Base-by-base conservation (phyloP, 2,113 vertebrate species). In the Gobio gobio region DNA sequence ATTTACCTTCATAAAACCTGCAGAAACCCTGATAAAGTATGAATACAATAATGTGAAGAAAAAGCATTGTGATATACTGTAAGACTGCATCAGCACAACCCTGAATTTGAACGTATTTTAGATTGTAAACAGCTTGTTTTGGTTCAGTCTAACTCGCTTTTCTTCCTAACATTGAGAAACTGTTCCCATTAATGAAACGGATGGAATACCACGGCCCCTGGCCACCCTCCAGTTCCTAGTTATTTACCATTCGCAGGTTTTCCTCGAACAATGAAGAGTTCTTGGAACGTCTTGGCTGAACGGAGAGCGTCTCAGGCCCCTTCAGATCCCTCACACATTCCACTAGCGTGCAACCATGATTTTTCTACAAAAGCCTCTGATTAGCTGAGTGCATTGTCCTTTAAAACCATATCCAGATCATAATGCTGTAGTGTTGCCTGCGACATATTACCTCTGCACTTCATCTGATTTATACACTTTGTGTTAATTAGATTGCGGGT, bases 281-380 rank as follows among this genome's bases (percentile, higher is more conserved):
- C 59, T 81, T 68, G 61, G 79, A 68, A 81, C 68, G 9, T 81
- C 24, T 81, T 81, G 79, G 76, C 76, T 78, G 76, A 24, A 56
- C 7, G 1, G 5, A 43, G 76, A 59, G 33, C 5, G 1, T 36
- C 16, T n/a, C 4, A 26, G 45, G 59, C 59, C 36, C 26, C 20
- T 77, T 56, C 26, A 56, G 51, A 56, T 36, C 49, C 18, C 58
- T 29, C 29, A 73, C 49, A 83, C 58, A 54, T 49, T 63, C 78
- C 78, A 29, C 40, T 45, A 6, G 5, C 3, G 3, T 26, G 49
- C 6, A 56, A 83, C 49, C 45, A 40, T 20, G 36, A 0, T 9
- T 63, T 51, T 26, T 45, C 56, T 78, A 45, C 51, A 79, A 54
- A 79, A 45, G 29, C 51, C 49, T 64, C 8, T 51, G 29, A 82